These are phyloP conservation scores for Tympanoctomys barrerae DNA, from an alignment of 2,797 vertebrate species.

Conservation along the genomic window DNA sequence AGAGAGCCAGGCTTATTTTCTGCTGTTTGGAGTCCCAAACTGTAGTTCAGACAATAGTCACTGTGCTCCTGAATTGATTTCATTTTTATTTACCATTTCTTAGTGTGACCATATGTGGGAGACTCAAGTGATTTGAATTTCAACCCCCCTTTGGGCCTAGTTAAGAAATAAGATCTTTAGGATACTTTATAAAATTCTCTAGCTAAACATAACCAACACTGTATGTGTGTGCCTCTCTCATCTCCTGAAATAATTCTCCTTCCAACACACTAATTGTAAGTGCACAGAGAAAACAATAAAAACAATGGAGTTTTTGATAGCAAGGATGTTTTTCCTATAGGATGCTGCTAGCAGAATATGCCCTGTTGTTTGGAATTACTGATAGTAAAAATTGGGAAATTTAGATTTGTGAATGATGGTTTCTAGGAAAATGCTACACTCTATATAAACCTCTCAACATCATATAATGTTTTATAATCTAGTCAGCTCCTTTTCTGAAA, in stretches of 20 bases:
- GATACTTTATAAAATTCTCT: neutral
- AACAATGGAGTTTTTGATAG: neutral
- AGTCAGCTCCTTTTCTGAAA: neutral
- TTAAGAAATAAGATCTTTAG: neutral
- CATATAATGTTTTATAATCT: neutral
- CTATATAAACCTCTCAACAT: neutral
- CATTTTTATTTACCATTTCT: neutral
- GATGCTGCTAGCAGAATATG: neutral
- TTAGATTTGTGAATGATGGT: neutral
- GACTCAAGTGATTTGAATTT: neutral
- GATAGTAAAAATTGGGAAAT: neutral
- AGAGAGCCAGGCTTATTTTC: neutral
- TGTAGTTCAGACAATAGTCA: neutral
- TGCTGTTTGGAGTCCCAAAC: neutral
- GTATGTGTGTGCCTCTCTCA: neutral
- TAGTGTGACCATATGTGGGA: neutral
- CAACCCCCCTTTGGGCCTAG: neutral
- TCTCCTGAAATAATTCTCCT: neutral
- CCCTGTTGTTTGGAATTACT: constrained; percentile 17
- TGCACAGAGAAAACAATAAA: neutral
- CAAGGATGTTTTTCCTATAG: neutral
- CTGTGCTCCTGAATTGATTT: neutral
- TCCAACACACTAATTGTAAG: neutral
- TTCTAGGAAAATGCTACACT: neutral
- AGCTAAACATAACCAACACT: neutral